Conservation (phyloP, 2,797 vertebrate species). For the Momotus momota region DNA sequence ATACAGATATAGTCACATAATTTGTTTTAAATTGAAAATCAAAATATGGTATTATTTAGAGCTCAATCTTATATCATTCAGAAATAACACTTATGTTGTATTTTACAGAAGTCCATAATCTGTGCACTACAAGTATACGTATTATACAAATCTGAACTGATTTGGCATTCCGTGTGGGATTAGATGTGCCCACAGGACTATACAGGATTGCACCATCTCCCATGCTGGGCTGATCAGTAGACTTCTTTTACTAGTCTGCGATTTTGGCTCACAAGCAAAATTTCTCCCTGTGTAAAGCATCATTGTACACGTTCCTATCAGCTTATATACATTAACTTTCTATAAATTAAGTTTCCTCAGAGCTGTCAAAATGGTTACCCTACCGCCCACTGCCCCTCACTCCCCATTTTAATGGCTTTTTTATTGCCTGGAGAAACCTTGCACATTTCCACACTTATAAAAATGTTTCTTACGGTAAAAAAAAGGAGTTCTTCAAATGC, state of each 20-base stretch:
- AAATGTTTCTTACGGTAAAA: conserved; percentile 13
- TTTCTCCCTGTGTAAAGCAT: neutral
- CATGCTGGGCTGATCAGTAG: neutral
- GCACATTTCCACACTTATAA: neutral
- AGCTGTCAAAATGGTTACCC: neutral
- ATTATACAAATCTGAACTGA: neutral
- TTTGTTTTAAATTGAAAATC: neutral
- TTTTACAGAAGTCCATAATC: neutral
- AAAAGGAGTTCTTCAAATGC: conserved; percentile 29
- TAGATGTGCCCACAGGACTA: neutral
- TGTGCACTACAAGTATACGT: fast-evolving
- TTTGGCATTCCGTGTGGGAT: neutral
- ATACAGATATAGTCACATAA: neutral
- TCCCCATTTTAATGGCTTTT: neutral
- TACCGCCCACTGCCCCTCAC: neutral
- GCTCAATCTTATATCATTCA: neutral
- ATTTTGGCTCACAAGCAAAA: neutral
- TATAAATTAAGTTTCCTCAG: neutral
- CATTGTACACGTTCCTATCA: neutral
- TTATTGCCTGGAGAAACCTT: conserved; percentile 23
- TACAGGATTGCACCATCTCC: fast-evolving
- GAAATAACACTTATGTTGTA: neutral
- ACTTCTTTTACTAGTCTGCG: neutral
- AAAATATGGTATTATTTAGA: neutral
- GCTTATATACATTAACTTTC: neutral